Evolutionary conservation across 2,113 vertebrate genomes (phyloP).

Genomic region (Crocuta crocuta): DNA sequence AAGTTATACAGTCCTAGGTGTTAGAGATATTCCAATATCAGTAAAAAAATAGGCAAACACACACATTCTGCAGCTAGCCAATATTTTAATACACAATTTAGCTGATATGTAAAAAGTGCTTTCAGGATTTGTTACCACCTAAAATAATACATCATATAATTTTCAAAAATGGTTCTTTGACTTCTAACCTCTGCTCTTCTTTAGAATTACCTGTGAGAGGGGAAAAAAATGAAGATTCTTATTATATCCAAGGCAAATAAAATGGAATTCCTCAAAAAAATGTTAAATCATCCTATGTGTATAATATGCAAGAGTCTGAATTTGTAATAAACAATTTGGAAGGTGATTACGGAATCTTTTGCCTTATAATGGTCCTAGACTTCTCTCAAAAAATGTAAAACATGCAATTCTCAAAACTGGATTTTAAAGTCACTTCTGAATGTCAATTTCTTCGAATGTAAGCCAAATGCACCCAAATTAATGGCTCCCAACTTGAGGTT

Average conservation of each 20-base stretch:
- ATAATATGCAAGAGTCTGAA: conserved; percentile 8
- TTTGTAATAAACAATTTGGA: conserved; percentile 30
- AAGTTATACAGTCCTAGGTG: neutral
- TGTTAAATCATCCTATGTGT: neutral
- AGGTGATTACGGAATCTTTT: neutral
- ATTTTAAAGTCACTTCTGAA: neutral
- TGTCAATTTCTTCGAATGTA: neutral
- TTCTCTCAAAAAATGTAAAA: conserved; percentile 26
- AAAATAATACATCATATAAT: conserved; percentile 44
- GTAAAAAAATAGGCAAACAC: conserved; percentile 23
- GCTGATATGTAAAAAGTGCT: neutral
- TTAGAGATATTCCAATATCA: conserved; percentile 32
- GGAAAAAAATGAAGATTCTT: conserved; percentile 63
- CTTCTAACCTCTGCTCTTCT: conserved; percentile 89
- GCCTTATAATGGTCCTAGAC: neutral
- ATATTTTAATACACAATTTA: conserved; percentile 59
- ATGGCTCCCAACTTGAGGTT: neutral
- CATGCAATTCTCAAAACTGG: conserved; percentile 3
- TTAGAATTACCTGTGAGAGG: conserved; percentile 87
- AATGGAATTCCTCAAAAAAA: conserved; percentile 41
- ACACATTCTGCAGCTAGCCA: neutral
- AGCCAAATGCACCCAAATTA: neutral
- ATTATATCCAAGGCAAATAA: conserved; percentile 52
- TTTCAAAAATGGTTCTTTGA: conserved; percentile 75
- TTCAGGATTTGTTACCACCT: conserved; percentile 36